Evolutionary conservation across 2,113 vertebrate species (phyloP).

Genomic region (Paedocypris sp.): DNA sequence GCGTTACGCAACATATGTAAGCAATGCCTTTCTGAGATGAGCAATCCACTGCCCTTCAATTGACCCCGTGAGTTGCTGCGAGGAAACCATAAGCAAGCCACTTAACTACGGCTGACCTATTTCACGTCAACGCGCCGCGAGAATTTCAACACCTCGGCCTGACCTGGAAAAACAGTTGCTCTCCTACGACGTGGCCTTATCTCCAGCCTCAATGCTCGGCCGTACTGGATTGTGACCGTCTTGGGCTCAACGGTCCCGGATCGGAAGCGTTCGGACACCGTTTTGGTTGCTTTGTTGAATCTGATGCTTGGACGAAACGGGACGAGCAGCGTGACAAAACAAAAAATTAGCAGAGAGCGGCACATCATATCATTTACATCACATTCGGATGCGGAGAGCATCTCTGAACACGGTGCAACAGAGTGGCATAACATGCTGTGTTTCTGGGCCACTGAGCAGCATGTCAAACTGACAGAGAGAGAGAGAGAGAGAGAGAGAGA

Average conservation of each 20-base stretch:
- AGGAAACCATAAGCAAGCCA: not conserved
- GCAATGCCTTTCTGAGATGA: not conserved
- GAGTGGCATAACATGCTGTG: constrained; percentile 51
- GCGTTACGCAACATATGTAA: too few species aligned
- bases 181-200: not conserved
- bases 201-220: not conserved
- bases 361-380: constrained; percentile 65
- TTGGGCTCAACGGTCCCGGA: too few species aligned
- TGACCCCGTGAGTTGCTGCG: constrained; percentile 5
- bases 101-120: constrained; percentile 14
- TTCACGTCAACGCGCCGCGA: not conserved
- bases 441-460: constrained; percentile 63
- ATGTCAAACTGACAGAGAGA: constrained; percentile 44
- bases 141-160: not conserved
- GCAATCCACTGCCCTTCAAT: constrained; percentile 9
- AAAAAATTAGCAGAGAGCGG: constrained; percentile 46
- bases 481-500: constrained; percentile 1
- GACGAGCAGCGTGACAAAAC: constrained; percentile 35
- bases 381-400: constrained; percentile 49
- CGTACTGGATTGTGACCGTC: too few species aligned
- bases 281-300: too few species aligned
- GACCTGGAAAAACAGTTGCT: not conserved
- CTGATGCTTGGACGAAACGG: too few species aligned
- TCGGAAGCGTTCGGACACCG: too few species aligned
- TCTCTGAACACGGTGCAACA: constrained; percentile 46